These are phyloP conservation scores for Drosophila parvula DNA, from an alignment of 1,140 invertebrate genomes.

Conservation along the genomic window DNA sequence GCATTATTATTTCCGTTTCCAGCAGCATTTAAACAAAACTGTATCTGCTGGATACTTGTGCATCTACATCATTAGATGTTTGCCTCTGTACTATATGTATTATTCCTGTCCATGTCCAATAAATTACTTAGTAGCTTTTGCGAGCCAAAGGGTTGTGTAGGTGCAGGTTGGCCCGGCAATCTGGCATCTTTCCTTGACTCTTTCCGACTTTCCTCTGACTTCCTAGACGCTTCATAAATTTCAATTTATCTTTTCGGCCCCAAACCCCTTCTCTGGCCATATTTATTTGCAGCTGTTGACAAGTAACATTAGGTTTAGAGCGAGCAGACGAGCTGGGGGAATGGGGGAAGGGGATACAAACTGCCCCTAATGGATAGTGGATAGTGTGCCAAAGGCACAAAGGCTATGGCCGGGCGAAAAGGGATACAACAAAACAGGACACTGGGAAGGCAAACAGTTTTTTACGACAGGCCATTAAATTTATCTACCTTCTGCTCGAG, in stretches of 20 bases:
- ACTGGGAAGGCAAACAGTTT: constrained; percentile 15
- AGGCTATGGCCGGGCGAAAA: constrained; percentile 13
- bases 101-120: constrained; percentile 53
- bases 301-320: constrained; percentile 62
- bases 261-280: constrained; percentile 16
- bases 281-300: constrained; percentile 79
- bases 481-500: constrained; percentile 21
- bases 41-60: constrained; percentile 30
- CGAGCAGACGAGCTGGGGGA: constrained; percentile 5
- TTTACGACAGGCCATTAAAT: constrained; percentile 45
- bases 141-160: constrained; percentile 51
- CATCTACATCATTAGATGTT: constrained; percentile 51
- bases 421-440: constrained; percentile 9
- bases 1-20: constrained; percentile 2
- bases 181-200: constrained; percentile 39
- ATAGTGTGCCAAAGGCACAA: constrained; percentile 26
- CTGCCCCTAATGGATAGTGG: constrained; percentile 42
- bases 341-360: too few relatives aligned
- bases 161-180: constrained; percentile 35
- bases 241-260: constrained; percentile 71
- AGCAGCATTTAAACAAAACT: constrained; percentile 13
- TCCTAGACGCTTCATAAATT: constrained; percentile 75
- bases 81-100: constrained; percentile 5
- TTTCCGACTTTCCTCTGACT: constrained; percentile 49
- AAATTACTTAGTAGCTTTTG: constrained; percentile 75